These are phyloP conservation scores for Urocynchramus pylzowi DNA, from an alignment of 2,113 vertebrate species.

Conservation along the genomic window DNA sequence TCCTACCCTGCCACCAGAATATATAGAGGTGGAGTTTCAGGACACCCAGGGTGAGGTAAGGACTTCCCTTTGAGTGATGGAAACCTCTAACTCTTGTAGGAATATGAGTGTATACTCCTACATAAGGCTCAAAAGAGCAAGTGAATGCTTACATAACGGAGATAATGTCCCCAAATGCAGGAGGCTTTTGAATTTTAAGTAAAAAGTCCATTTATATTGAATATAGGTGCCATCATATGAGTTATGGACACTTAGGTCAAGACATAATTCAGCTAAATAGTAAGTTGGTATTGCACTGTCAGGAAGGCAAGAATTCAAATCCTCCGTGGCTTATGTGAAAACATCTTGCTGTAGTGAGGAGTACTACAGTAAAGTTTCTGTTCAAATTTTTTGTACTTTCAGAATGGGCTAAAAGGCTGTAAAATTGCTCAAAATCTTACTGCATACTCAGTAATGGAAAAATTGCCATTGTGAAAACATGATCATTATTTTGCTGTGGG, in stretches of 20 bases:
- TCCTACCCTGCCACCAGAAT: constrained; percentile 79
- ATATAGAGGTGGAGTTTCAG: constrained; percentile 78
- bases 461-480: neutral
- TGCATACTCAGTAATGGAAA: neutral
- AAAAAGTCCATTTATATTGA: neutral
- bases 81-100: neutral
- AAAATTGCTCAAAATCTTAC: neutral
- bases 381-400: neutral
- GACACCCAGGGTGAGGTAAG: constrained; percentile 71
- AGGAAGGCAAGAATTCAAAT: neutral
- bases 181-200: neutral
- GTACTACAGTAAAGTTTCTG: neutral
- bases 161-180: accelerated
- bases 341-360: neutral
- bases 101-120: neutral
- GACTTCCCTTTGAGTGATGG: neutral
- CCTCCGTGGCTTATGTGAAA: neutral
- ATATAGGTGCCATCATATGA: neutral
- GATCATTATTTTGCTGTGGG: neutral
- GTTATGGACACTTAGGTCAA: neutral
- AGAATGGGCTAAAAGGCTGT: neutral
- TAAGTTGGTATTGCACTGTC: neutral
- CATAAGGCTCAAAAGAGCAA: neutral
- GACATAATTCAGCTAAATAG: neutral
- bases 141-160: neutral